Conservation (phyloP, 2,888 invertebrate species). For the Melipona bicolor region DNA sequence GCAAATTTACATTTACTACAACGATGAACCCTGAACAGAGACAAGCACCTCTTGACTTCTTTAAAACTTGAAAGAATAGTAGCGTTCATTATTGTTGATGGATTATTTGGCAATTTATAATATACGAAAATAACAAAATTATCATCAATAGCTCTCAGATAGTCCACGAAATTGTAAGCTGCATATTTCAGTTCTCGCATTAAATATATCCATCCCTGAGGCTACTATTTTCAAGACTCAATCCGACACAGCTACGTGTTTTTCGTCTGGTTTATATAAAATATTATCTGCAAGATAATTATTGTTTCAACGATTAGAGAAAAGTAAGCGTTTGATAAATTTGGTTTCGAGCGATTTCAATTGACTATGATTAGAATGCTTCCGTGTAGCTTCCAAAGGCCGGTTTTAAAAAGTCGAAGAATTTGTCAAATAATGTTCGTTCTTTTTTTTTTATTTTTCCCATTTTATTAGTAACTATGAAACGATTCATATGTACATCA, state of each 20-base stretch:
- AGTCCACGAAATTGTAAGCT: slow-evolving; percentile 24
- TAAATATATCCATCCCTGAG: slow-evolving; percentile 34
- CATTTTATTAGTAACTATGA: slow-evolving; percentile 78
- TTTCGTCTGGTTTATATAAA: slow-evolving; percentile 25
- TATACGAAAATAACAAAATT: slow-evolving; percentile 23
- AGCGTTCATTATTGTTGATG: not conserved
- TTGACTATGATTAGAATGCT: slow-evolving; percentile 27
- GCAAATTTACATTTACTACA: slow-evolving; percentile 3
- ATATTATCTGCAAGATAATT: slow-evolving; percentile 34
- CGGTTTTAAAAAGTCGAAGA: slow-evolving; percentile 46
- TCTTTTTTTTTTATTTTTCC: not conserved
- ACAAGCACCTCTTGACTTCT: not conserved
- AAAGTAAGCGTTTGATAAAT: slow-evolving; percentile 42
- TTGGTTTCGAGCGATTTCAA: slow-evolving; percentile 44
- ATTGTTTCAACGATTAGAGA: slow-evolving; percentile 34
- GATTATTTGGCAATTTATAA: not conserved
- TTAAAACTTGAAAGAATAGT: not conserved
- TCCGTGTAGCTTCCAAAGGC: slow-evolving; percentile 33
- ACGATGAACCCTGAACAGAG: not conserved
- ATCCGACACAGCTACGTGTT: slow-evolving; percentile 27
- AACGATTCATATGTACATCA: slow-evolving; percentile 80
- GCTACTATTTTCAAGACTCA: slow-evolving; percentile 28
- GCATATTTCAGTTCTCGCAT: slow-evolving; percentile 28
- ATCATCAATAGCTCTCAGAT: slow-evolving; percentile 32
- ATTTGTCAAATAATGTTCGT: slow-evolving; percentile 74